These are phyloP conservation scores for Epinephelus malabaricus DNA, from an alignment of 2,797 vertebrate genomes.

Conservation along the genomic window DNA sequence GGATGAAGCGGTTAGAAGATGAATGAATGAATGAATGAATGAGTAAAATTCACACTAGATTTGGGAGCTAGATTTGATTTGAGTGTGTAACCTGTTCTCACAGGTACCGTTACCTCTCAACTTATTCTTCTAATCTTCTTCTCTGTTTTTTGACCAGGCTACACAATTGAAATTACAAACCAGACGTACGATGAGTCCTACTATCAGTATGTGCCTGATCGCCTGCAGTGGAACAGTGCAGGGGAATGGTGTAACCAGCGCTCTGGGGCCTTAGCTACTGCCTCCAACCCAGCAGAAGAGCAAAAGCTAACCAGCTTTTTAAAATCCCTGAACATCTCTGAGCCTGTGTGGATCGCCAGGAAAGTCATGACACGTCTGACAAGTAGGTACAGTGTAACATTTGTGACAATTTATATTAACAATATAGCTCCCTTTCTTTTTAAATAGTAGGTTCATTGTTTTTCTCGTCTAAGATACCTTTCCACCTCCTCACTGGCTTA, in stretches of 20 bases:
- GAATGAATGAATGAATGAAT: no score
- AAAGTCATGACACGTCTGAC: constrained; percentile 58
- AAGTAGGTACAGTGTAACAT: constrained; percentile 72
- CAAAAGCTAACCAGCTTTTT: constrained; percentile 78
- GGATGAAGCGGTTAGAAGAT: no score
- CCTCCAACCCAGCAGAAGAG: constrained; percentile 67
- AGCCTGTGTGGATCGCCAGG: constrained; percentile 83
- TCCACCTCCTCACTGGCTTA: constrained; percentile 7
- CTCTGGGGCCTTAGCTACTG: constrained; percentile 75
- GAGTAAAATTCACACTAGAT: neutral
- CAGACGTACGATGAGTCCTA: constrained; percentile 65
- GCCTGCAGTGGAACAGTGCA: constrained; percentile 75
- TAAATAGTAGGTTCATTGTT: constrained; percentile 39
- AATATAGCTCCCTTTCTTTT: constrained; percentile 31
- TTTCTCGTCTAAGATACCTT: constrained; percentile 30
- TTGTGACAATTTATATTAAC: constrained; percentile 29
- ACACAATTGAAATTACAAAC: constrained; percentile 63
- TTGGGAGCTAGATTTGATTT: neutral
- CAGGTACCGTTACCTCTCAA: neutral
- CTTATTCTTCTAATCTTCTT: neutral
- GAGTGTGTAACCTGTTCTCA: neutral
- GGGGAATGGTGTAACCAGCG: constrained; percentile 71
- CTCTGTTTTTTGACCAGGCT: constrained; percentile 45
- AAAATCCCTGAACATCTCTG: constrained; percentile 81
- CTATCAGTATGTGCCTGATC: constrained; percentile 77